Evolutionary conservation across 2,888 invertebrate species (phyloP).

Genomic region (Zhuqinia jingwanae): DNA sequence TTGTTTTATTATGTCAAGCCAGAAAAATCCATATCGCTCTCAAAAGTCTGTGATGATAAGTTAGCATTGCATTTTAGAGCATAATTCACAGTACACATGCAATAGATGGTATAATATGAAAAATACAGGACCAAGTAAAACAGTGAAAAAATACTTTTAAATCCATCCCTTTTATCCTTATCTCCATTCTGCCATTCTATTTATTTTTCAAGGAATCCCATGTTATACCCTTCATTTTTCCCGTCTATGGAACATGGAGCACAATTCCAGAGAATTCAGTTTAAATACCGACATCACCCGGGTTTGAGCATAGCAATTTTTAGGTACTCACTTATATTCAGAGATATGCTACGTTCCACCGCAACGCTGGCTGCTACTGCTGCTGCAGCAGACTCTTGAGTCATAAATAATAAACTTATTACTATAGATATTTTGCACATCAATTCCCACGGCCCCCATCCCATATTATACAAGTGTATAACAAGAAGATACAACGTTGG

Average conservation of each 20-base stretch:
- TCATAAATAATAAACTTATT: constrained; percentile 43
- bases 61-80: no score
- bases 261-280: background rate
- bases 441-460: constrained; percentile 14
- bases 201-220: background rate
- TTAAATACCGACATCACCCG: background rate
- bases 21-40: no score
- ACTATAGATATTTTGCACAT: constrained; percentile 26
- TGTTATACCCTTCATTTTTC: background rate
- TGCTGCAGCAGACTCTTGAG: background rate
- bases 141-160: no score
- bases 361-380: no score
- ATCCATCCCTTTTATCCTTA: no score
- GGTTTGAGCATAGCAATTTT: background rate
- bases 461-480: background rate
- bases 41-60: no score
- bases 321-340: no score
- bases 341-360: no score
- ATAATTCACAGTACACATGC: no score
- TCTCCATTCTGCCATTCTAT: background rate
- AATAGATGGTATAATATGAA: no score
- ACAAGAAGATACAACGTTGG: background rate
- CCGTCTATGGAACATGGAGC: background rate
- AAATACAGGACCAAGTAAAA: no score
- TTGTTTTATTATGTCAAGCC: no score